A percentile compares a stretch with the other conserved stretches of the same genome.
Evolutionary conservation across 2,113 vertebrate genomes (phyloP).

Genomic region (Pelobates fuscus): DNA sequence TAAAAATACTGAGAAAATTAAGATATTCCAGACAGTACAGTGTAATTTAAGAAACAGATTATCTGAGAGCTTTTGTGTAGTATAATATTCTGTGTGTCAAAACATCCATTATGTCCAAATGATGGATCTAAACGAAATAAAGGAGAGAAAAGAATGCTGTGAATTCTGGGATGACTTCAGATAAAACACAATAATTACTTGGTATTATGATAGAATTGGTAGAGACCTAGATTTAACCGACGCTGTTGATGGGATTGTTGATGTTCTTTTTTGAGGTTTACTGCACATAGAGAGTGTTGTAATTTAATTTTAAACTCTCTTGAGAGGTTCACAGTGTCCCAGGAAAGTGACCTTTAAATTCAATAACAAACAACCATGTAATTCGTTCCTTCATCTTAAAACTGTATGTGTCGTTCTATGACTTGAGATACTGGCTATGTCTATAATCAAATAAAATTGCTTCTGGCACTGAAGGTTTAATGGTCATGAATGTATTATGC

Average conservation of each 20-base stretch:
- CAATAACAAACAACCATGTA: conserved; percentile 51
- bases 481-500: conserved; percentile 47
- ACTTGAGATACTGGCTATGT: conserved; percentile 37
- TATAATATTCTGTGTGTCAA: conserved; percentile 44
- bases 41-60: conserved; percentile 13
- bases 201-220: conserved; percentile 48
- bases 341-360: conserved; percentile 51
- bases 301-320: conserved; percentile 50
- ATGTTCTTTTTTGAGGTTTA: conserved; percentile 50
- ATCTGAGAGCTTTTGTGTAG: conserved; percentile 30
- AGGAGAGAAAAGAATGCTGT: conserved; percentile 40
- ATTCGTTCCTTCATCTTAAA: conserved; percentile 46
- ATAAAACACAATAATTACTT: conserved; percentile 50
- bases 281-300: conserved; percentile 49
- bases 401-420: conserved; percentile 42
- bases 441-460: conserved; percentile 47
- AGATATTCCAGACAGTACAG: conserved; percentile 12
- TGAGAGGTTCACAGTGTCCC: conserved; percentile 46
- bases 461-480: conserved; percentile 37
- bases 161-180: conserved; percentile 44
- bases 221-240: conserved; percentile 43
- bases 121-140: conserved; percentile 42
- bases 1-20: conserved; percentile 27
- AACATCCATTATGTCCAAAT: conserved; percentile 47
- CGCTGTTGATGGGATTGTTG: conserved; percentile 48